Evolutionary conservation across 2,888 invertebrate genomes (phyloP).

Genomic region (Lepidochrysops patricia): DNA sequence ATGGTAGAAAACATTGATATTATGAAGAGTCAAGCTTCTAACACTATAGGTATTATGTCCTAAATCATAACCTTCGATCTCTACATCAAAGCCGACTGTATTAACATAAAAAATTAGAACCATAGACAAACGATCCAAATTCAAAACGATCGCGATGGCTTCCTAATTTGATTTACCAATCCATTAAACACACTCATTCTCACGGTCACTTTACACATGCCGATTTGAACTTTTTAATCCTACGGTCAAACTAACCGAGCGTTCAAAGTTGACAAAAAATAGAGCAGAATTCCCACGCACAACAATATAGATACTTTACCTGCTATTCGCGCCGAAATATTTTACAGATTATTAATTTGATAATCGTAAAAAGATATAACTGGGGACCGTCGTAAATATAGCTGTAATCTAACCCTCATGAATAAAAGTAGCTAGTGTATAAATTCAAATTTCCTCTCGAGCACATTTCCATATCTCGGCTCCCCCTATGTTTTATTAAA

Average conservation of each 20-base stretch:
- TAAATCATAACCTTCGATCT: background rate
- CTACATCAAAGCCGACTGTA: background rate
- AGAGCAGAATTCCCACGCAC: slow-evolving; percentile 27
- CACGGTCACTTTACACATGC: slow-evolving; percentile 4
- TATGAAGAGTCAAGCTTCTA: too few relatives aligned
- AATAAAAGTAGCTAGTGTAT: slow-evolving; percentile 72
- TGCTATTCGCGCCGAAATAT: slow-evolving; percentile 10
- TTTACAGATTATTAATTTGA: slow-evolving; percentile 20
- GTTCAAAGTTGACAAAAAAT: slow-evolving; percentile 9
- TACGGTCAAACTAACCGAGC: slow-evolving; percentile 22
- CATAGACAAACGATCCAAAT: background rate
- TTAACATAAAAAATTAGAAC: background rate
- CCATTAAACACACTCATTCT: background rate
- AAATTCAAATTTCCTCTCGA: slow-evolving; percentile 74
- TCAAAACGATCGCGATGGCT: background rate
- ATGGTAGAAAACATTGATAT: too few relatives aligned
- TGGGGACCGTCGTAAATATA: slow-evolving; percentile 25
- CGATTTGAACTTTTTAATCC: slow-evolving; percentile 1
- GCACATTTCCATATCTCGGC: slow-evolving; percentile 71
- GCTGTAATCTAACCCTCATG: slow-evolving; percentile 44
- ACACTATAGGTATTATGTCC: too few relatives aligned
- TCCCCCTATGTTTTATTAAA: slow-evolving; percentile 71
- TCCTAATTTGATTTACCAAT: background rate
- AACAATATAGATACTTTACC: slow-evolving; percentile 21
- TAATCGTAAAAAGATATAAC: slow-evolving; percentile 15